These are phyloP conservation scores for Syngnathus rostellatus DNA, from an alignment of 2,797 vertebrate species.

Conservation along the genomic window DNA sequence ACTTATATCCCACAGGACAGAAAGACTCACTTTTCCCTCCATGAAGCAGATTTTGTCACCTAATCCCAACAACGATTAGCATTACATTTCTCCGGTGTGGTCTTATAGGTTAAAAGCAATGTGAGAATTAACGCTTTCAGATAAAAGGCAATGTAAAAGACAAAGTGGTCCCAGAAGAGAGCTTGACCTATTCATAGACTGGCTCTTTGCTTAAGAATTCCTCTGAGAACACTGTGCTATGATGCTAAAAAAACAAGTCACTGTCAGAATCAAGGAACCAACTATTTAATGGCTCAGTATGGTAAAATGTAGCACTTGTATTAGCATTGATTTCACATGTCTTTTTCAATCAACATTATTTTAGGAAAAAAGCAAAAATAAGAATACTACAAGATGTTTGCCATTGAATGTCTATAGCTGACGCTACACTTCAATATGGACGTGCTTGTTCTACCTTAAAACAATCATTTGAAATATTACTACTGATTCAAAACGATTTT, in stretches of 20 bases:
- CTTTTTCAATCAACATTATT: not conserved
- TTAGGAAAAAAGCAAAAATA: not conserved
- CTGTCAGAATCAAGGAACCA: not conserved
- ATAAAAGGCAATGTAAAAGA: slow-evolving; percentile 27
- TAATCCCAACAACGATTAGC: not conserved
- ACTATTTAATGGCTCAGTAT: not conserved
- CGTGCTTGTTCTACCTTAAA: no score
- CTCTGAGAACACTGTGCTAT: slow-evolving; percentile 19
- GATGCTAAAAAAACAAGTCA: not conserved
- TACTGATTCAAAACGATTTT: no score
- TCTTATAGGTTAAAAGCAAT: not conserved
- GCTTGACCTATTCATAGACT: slow-evolving; percentile 54
- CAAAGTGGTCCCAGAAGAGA: slow-evolving; percentile 37
- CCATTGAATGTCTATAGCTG: not conserved
- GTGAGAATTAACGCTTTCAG: slow-evolving; percentile 4
- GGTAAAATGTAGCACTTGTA: not conserved
- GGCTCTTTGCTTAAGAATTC: slow-evolving; percentile 36
- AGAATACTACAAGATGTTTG: not conserved
- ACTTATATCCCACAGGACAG: slow-evolving; percentile 24
- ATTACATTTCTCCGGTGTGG: not conserved
- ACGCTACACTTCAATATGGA: no score
- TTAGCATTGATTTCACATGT: not conserved
- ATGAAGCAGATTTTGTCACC: not conserved
- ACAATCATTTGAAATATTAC: no score
- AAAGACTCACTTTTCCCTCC: slow-evolving; percentile 30